A percentile compares a stretch with the other conserved stretches of the same genome.
Conservation (phyloP, 92 coral and sea anemone genomes). For the Phenganax stokvisi region DNA sequence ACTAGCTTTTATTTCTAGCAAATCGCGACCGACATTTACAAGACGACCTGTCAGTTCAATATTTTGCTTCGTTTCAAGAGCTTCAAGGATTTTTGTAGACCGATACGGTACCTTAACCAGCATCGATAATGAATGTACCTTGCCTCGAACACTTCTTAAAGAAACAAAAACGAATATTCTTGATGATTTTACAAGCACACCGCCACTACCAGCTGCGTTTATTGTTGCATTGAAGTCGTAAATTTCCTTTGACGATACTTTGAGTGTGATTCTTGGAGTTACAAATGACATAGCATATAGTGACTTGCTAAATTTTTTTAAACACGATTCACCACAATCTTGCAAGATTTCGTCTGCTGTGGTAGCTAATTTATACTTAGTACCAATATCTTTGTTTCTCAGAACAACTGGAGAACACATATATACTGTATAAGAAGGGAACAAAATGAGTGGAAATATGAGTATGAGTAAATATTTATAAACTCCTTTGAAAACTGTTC, state of each 20-base stretch:
- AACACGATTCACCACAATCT: constrained; percentile 68
- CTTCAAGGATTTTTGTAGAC: constrained; percentile 62
- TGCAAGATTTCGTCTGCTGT: constrained; percentile 70
- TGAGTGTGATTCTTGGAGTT: constrained; percentile 77
- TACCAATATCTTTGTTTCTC: constrained; percentile 88
- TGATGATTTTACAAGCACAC: constrained; percentile 62
- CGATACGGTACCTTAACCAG: constrained; percentile 77
- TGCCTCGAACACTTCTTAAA: constrained; percentile 86
- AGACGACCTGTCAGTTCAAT: constrained; percentile 75
- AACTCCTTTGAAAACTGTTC: neutral
- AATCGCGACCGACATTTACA: constrained; percentile 63
- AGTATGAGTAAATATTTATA: constrained; percentile 9
- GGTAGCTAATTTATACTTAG: constrained; percentile 64
- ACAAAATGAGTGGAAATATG: constrained; percentile 54
- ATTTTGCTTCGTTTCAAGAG: constrained; percentile 57
- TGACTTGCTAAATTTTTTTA: constrained; percentile 64
- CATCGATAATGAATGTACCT: constrained; percentile 64
- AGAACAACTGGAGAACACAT: constrained; percentile 80
- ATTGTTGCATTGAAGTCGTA: constrained; percentile 75
- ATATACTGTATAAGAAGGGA: constrained; percentile 81
- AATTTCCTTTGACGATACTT: constrained; percentile 59
- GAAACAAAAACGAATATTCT: constrained; percentile 66
- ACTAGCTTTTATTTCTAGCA: constrained; percentile 61
- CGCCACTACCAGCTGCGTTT: constrained; percentile 55
- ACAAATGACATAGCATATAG: constrained; percentile 68